phyloP scores from a whole-genome alignment of 2,888 invertebrate species.

The Mythimna pallens region DNA sequence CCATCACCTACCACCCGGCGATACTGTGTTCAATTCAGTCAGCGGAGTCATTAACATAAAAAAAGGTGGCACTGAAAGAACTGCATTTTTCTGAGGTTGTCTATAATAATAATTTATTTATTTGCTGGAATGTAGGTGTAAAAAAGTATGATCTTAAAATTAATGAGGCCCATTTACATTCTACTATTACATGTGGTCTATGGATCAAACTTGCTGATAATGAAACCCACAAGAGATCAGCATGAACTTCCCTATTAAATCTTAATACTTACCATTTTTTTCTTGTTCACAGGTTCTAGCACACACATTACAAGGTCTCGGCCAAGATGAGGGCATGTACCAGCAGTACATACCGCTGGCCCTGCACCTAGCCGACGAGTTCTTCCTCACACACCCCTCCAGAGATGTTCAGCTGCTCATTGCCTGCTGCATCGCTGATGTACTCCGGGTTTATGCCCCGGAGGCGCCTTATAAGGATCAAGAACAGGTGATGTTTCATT shows the following conservation, averaged over 20 bases:
- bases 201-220: too few species aligned
- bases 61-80: too few species aligned
- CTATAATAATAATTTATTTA: too few species aligned
- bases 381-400: constrained; percentile 96
- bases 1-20: too few species aligned
- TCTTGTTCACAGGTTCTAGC: constrained; percentile 93
- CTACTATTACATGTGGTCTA: too few species aligned
- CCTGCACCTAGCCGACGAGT: constrained; percentile 97
- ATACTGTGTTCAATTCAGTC: too few species aligned
- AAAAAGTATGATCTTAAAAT: too few species aligned
- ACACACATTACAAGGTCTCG: constrained; percentile 98
- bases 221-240: neutral
- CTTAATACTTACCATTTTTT: neutral
- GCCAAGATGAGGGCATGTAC: constrained; percentile 98
- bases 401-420: constrained; percentile 98
- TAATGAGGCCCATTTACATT: too few species aligned
- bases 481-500: constrained; percentile 93
- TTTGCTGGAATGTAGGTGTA: too few species aligned
- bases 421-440: constrained; percentile 99
- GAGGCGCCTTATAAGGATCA: constrained; percentile 99
- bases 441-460: constrained; percentile 98
- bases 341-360: constrained; percentile 98
- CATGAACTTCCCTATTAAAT: neutral
- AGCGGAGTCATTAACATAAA: too few species aligned
- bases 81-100: too few species aligned